phyloP scores from a whole-genome alignment of 2,113 vertebrate species.

The Kryptolebias marmoratus region DNA sequence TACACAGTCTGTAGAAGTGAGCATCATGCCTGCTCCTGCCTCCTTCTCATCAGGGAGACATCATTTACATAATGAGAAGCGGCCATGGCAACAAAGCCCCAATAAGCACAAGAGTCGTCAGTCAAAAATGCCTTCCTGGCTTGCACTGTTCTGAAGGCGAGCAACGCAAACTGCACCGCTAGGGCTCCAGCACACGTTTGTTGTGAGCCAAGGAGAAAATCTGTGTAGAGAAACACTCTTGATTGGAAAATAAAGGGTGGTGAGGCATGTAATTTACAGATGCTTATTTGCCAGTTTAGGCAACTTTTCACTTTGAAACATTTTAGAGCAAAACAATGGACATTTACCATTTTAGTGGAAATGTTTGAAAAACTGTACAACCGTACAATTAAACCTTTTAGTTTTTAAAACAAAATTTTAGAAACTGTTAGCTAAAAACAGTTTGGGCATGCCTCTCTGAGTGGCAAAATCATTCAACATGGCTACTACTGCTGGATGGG shows the following conservation, averaged over 20 bases:
- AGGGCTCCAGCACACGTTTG: background rate
- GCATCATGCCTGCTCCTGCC: constrained; percentile 61
- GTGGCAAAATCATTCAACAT: too few relatives aligned
- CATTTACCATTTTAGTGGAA: background rate
- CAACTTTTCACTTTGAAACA: background rate
- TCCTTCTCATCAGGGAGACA: constrained; percentile 66
- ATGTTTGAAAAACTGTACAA: too few relatives aligned
- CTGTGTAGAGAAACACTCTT: constrained; percentile 18
- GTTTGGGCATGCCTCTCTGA: too few relatives aligned
- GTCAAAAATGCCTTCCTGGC: constrained; percentile 47
- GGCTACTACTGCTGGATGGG: too few relatives aligned
- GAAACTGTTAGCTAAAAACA: too few relatives aligned
- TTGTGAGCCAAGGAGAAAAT: constrained; percentile 18
- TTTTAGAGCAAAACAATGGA: background rate
- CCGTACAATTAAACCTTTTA: too few relatives aligned
- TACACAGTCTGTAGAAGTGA: constrained; percentile 74
- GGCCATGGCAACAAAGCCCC: constrained; percentile 73
- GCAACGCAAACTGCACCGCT: constrained; percentile 2
- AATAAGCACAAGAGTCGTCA: constrained; percentile 54
- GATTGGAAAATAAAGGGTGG: constrained; percentile 48
- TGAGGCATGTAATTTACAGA: constrained; percentile 12
- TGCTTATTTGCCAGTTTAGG: constrained; percentile 2
- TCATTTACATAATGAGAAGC: constrained; percentile 78
- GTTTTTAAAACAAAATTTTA: too few relatives aligned
- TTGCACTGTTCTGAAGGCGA: constrained; percentile 7